These are phyloP conservation scores for Epizoanthus illoricatus DNA, from an alignment of 92 coral and sea anemone genomes.

Conservation along the genomic window DNA sequence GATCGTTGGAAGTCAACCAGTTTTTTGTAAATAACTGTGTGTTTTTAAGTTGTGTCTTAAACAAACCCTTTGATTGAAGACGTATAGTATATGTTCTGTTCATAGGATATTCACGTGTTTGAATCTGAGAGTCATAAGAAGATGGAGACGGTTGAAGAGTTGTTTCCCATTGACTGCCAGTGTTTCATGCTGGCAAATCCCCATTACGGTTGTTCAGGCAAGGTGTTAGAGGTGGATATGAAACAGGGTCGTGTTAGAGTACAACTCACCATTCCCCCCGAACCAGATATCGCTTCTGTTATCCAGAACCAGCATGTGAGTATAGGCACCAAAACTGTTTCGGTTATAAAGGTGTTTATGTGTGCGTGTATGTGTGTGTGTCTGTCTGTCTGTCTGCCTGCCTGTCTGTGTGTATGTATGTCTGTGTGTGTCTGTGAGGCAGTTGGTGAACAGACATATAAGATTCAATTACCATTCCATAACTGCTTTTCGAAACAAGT, in stretches of 20 bases:
- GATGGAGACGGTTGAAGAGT: slow-evolving; percentile 78
- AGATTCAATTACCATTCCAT: too few relatives aligned
- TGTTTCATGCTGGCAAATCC: slow-evolving; percentile 96
- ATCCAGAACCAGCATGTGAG: slow-evolving; percentile 57
- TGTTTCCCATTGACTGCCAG: slow-evolving; percentile 80
- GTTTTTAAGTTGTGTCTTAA: background rate
- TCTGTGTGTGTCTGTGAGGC: too few relatives aligned
- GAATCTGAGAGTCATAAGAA: slow-evolving; percentile 61
- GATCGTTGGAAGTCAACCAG: too few relatives aligned
- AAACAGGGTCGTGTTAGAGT: slow-evolving; percentile 93
- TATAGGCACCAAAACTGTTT: background rate
- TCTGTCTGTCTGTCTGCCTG: too few relatives aligned
- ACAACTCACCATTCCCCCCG: slow-evolving; percentile 83
- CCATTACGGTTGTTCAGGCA: slow-evolving; percentile 89
- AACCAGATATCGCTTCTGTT: slow-evolving; percentile 80
- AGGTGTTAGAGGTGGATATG: slow-evolving; percentile 87
- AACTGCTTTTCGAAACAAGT: too few relatives aligned
- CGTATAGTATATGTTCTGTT: background rate
- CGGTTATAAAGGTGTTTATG: too few relatives aligned
- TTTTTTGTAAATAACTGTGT: background rate
- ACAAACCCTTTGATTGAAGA: too few relatives aligned
- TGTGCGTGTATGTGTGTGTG: too few relatives aligned
- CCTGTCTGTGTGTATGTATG: too few relatives aligned
- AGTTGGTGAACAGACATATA: too few relatives aligned
- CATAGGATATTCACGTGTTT: slow-evolving; percentile 76